These are phyloP conservation scores for Gobio occitaniae DNA, from an alignment of 2,797 vertebrate species.

Conservation along the genomic window DNA sequence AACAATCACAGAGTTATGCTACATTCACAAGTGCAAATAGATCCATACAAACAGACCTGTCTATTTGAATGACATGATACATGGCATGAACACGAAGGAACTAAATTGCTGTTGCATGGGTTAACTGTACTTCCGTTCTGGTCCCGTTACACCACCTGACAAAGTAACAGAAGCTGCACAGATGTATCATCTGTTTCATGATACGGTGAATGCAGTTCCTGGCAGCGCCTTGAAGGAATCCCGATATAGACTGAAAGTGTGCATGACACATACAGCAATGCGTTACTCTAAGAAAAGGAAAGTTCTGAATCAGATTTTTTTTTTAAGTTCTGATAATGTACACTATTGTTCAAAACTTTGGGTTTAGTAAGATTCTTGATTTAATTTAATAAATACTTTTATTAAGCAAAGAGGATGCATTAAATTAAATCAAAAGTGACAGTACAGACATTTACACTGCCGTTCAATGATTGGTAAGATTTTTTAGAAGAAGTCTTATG, in stretches of 20 bases:
- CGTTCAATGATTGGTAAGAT: too few relatives aligned
- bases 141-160: not conserved
- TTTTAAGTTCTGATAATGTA: not conserved
- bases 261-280: not conserved
- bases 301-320: too few relatives aligned
- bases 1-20: not conserved
- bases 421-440: not conserved
- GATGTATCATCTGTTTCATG: not conserved
- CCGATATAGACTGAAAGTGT: not conserved
- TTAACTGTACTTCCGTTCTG: not conserved
- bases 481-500: too few relatives aligned
- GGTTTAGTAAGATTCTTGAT: too few relatives aligned
- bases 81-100: not conserved
- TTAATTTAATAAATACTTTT: too few relatives aligned
- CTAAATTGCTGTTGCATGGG: not conserved
- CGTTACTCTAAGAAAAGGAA: not conserved
- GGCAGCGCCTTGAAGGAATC: not conserved
- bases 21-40: not conserved
- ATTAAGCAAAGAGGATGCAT: not conserved
- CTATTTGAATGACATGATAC: slow-evolving; percentile 1
- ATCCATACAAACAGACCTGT: too few relatives aligned
- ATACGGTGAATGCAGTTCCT: not conserved
- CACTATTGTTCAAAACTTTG: not conserved
- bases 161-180: not conserved
- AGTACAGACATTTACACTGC: not conserved